phyloP scores from a whole-genome alignment of 2,113 vertebrate species.

The Zapornia atra region DNA sequence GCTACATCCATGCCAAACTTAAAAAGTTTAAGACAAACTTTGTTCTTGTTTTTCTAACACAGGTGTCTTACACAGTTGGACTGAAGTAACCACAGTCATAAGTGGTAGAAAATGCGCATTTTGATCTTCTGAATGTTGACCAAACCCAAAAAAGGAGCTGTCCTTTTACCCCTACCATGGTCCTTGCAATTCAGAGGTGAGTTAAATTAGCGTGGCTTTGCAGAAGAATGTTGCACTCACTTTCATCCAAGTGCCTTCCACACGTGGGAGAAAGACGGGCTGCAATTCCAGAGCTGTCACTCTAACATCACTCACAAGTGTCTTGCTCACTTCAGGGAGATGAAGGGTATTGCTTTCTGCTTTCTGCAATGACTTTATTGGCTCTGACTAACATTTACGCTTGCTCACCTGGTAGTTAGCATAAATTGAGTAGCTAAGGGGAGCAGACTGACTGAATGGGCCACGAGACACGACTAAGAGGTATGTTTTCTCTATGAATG shows the following conservation, averaged over 20 bases:
- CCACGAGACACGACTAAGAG: background rate
- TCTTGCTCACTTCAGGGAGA: background rate
- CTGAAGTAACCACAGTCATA: background rate
- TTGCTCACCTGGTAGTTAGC: background rate
- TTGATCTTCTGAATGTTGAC: background rate
- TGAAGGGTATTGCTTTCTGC: background rate
- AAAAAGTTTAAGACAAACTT: background rate
- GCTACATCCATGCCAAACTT: background rate
- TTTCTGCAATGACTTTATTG: background rate
- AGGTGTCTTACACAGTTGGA: rapidly evolving
- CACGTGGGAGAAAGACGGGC: background rate
- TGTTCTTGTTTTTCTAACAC: background rate
- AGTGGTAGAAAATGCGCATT: background rate
- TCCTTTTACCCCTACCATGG: background rate
- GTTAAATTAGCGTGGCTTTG: background rate
- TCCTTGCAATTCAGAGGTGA: background rate
- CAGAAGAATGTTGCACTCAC: background rate
- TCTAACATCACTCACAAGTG: rapidly evolving
- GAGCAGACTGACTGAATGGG: background rate
- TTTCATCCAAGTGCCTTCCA: background rate
- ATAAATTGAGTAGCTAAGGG: background rate
- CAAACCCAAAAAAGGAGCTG: background rate
- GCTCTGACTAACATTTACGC: background rate
- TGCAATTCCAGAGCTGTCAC: background rate
- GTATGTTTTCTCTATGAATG: background rate